phyloP scores from a whole-genome alignment of 2,888 invertebrate species.

The Nephrotoma appendiculata region DNA sequence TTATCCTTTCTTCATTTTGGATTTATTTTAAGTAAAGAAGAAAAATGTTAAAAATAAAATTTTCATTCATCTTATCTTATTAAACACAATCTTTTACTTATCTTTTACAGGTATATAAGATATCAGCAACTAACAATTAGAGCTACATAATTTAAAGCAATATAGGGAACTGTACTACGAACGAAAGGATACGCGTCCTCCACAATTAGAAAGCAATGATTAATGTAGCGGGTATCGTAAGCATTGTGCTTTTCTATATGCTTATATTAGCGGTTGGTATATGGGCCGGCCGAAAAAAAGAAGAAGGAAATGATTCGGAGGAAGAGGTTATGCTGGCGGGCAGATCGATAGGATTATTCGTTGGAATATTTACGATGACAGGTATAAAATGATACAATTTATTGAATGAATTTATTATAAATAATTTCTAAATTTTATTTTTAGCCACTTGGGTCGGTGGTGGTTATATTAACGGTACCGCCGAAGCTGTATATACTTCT shows the following conservation, averaged over 20 bases:
- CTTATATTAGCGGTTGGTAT: conserved; percentile 91
- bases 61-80: not conserved
- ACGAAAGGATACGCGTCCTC: not conserved
- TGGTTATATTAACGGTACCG: conserved; percentile 98
- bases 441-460: conserved; percentile 99
- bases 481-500: conserved; percentile 87
- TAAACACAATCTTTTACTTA: not conserved
- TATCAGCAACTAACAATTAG: not conserved
- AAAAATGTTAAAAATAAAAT: no score
- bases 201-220: conserved; percentile 42
- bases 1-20: no score
- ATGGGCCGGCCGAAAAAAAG: conserved; percentile 93
- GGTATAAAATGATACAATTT: conserved; percentile 37
- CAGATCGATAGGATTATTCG: conserved; percentile 89
- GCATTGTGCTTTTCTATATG: conserved; percentile 91
- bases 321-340: conserved; percentile 99
- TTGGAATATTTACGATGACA: conserved; percentile 99
- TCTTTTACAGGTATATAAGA: not conserved
- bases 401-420: not conserved
- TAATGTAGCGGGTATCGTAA: conserved; percentile 82
- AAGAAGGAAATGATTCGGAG: conserved; percentile 73
- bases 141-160: not conserved
- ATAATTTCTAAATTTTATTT: not conserved
- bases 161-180: not conserved
- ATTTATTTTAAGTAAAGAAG: no score